Base-by-base conservation (phyloP, 1,140 invertebrate genomes). In the Diorhabda elongata region DNA sequence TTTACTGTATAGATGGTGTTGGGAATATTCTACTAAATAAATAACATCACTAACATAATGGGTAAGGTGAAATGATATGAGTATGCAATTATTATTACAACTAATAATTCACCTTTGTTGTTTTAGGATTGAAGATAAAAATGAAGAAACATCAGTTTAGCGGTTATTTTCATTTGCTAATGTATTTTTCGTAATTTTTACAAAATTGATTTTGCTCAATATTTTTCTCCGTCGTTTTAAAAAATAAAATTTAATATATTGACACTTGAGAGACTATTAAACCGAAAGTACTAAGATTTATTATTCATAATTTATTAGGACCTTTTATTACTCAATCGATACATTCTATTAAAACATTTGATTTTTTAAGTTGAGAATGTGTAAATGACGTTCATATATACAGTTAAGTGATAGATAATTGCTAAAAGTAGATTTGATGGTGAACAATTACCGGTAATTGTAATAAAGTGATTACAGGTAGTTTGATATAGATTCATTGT, bases 101-200 rank as follows among this genome's bases (percentile, higher is more conserved):
- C 56, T 61, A 66, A 65, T 62, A 70, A 26, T 58, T 66, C 11
- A 42, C 41, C 57, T 67, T 63, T 64, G 61, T 66, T 76, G 73
- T 84, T 84, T 61, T 79, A 86, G 84, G 81, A 85, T 84, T 81
- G 85, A 84, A 80, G 85, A 85, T 81, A 84, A 81, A 81, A 85
- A 85, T 67, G 85, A 85, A 75, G 85, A 86, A 82, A 86, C 85
- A 73, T 83, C 85, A 68, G 85, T 86, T 69, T 85, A 79, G 84
- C 26, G 26, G 0, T 26, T 26, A 26, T 26, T 26, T 26, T 26
- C 8, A 52, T 59, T 42, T 47, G 42, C 61, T 63, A 7, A 6
- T 63, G 41, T 63, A 63, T 63, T 63, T 26, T 43, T 26, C 2
- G 9, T 43, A 26, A 63, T 41, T 63, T 63, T 63, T 42, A 63